Base-by-base conservation (phyloP, 2,113 vertebrate species). In the Globicephala melas region DNA sequence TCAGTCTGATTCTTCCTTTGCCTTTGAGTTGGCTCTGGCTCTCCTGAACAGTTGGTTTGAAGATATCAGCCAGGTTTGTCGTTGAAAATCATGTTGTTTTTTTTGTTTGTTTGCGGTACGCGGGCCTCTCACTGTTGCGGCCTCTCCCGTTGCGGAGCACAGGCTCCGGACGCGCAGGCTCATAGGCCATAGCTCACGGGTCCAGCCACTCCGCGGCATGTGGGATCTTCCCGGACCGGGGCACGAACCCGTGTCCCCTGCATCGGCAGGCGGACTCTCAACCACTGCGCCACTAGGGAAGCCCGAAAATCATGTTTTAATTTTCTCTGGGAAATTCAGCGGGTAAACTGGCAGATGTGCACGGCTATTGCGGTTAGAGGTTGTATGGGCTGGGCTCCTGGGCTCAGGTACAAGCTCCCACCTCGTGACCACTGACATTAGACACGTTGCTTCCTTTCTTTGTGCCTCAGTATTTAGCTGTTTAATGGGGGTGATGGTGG, bases 291-390 rank as follows among this genome's bases (percentile, higher is more conserved):
- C 44, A 44, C 44, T 10, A 44, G 8, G 44, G 2, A 44, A 44
- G 44, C 44, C 44, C 44, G 65, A 38, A 90, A 86, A 58, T 26
- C 18, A 6, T 55, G 71, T 80, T 92, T 89, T 62, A 38, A 47
- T 90, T 7, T 26, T 71, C 41, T 84, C 74, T 60, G 86, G 87
- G 68, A 67, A 50, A 60, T 79, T 86, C 25, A 0, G 15, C 4
- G 0, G n/a, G 20, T 26, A 25, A 70, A 8, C 50, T n/a, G 17
- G 44, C 47, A 84, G 41, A 25, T 26, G 3, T 0, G 1, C 50
- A 4, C 31, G 1, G 12, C 8, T 9, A 0, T 14, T 1, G 4
- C 2, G 0, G 15, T n/a, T 31, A 33, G 58, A 41, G 65, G 9
- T 2, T 2, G 17, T 4, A 1, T 15, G 18, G 53, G 18, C 67